These are phyloP conservation scores for Catharus ustulatus DNA, from an alignment of 2,797 vertebrate species.

Conservation along the genomic window DNA sequence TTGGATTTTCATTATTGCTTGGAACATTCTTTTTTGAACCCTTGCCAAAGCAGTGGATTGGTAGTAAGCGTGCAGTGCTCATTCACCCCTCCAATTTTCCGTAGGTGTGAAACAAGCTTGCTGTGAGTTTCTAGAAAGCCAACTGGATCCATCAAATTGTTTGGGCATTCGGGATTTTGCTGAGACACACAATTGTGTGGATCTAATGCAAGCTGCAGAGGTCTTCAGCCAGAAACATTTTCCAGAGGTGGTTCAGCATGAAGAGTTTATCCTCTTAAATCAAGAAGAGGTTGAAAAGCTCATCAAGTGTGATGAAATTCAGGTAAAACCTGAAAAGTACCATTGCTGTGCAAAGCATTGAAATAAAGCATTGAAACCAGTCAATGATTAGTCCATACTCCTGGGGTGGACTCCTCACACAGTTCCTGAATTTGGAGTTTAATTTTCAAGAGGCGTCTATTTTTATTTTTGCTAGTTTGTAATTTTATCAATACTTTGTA, in stretches of 20 bases:
- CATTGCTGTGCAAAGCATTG: not conserved
- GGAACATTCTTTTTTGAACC: not conserved
- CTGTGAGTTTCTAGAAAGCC: constrained; percentile 97
- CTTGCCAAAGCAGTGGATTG: constrained; percentile 30
- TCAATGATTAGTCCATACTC: not conserved
- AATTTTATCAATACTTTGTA: not conserved
- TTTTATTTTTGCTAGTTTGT: not conserved
- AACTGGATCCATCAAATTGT: constrained; percentile 96
- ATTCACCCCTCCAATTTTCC: constrained; percentile 62
- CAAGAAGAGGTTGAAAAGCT: constrained; percentile 97
- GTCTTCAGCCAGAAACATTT: constrained; percentile 99
- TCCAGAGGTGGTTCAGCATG: constrained; percentile 96
- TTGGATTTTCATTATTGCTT: not conserved
- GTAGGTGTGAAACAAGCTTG: constrained; percentile 97
- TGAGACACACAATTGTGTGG: constrained; percentile 96
- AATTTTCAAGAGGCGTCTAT: not conserved
- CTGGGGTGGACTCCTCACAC: not conserved
- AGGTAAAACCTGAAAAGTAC: constrained; percentile 80
- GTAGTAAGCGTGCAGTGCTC: constrained; percentile 24
- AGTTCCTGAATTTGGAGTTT: not conserved
- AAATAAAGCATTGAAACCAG: not conserved
- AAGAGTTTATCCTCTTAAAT: constrained; percentile 97
- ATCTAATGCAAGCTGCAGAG: constrained; percentile 96
- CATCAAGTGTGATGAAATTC: constrained; percentile 98
- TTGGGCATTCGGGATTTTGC: constrained; percentile 98